Base-by-base conservation (phyloP, 2,113 vertebrate species). In the Tonatia bakeri region DNA sequence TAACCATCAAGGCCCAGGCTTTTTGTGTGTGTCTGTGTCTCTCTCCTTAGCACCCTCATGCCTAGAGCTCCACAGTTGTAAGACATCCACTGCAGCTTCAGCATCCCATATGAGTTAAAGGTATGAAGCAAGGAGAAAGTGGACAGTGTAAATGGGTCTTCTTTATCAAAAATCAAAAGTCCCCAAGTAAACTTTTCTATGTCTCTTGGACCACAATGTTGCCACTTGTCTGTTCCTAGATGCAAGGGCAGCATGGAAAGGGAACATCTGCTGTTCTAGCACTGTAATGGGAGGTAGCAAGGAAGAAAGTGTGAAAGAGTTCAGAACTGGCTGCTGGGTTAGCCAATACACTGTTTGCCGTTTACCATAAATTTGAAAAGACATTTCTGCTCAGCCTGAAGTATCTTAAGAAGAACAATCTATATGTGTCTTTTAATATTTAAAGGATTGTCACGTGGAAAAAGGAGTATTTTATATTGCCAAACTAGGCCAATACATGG, bases 401-500 rank as follows among this genome's bases (percentile, higher is more conserved):
- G 3, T 93, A 54, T 76, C 87, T 87, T 91, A 75, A 88, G 65
- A 91, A 72, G 56, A 22, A 97, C 40, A 70, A 69, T 69, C 13
- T 47, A 15, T 22, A 31, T 54, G 0, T 76, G 14, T 87, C 70
- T 90, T 88, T 81, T 80, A 87, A 76, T 83, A 50, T 76, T 77
- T 90, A 87, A 85, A 91, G 31, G 5, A 20, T 43, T 26, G 11
- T 43, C 31, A 28, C 9, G 15, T 80, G 31, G 70, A 80, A 87
- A 64, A 80, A 12, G 36, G 14, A 90, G 8, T 54, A 87, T 28
- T 61, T 94, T 36, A 33, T 75, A 50, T 90, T 76, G 82, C 33
- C 38, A 65, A 79, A 28, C 31, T 59, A 19, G 19, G 40, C 70
- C 65, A 95, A n/a, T 40, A 20, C 26, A 14, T 45, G 31, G 31